phyloP scores from a whole-genome alignment of 1,140 invertebrate genomes.

The Drosophila tristis region DNA sequence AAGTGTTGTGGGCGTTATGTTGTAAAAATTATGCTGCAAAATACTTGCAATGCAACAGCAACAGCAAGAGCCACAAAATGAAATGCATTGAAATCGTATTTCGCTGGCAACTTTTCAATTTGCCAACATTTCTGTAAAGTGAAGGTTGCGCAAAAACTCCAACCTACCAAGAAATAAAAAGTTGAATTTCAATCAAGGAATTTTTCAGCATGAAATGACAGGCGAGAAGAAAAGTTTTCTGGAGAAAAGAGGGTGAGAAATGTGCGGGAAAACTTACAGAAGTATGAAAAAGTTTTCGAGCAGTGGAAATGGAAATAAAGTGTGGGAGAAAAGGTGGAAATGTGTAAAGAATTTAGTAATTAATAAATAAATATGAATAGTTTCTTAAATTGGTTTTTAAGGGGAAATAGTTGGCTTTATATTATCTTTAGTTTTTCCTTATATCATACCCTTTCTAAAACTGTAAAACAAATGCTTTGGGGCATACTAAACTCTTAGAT shows the following conservation, averaged over 20 bases:
- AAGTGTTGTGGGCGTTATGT: constrained; percentile 75
- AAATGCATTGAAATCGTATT: constrained; percentile 47
- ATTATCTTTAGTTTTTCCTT: too few relatives aligned
- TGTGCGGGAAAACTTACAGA: not conserved
- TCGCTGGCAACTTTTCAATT: constrained; percentile 43
- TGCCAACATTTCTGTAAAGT: constrained; percentile 31
- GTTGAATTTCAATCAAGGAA: constrained; percentile 16
- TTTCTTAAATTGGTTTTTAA: not conserved
- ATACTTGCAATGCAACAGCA: constrained; percentile 14
- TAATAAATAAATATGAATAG: too few relatives aligned
- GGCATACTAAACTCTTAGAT: too few relatives aligned
- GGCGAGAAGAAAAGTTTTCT: constrained; percentile 6
- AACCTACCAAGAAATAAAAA: not conserved
- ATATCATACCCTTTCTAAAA: too few relatives aligned
- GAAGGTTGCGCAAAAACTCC: constrained; percentile 29
- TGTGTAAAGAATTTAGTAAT: too few relatives aligned
- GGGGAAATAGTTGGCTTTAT: too few relatives aligned
- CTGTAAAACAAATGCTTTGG: too few relatives aligned
- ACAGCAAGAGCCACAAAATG: constrained; percentile 29
- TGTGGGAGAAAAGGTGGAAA: too few relatives aligned
- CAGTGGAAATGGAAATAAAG: too few relatives aligned
- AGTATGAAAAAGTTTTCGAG: not conserved
- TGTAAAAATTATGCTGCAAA: constrained; percentile 50
- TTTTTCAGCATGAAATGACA: constrained; percentile 27
- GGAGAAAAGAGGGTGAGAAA: not conserved